Conservation (phyloP, 2,113 vertebrate genomes). For the Heliornis fulica region DNA sequence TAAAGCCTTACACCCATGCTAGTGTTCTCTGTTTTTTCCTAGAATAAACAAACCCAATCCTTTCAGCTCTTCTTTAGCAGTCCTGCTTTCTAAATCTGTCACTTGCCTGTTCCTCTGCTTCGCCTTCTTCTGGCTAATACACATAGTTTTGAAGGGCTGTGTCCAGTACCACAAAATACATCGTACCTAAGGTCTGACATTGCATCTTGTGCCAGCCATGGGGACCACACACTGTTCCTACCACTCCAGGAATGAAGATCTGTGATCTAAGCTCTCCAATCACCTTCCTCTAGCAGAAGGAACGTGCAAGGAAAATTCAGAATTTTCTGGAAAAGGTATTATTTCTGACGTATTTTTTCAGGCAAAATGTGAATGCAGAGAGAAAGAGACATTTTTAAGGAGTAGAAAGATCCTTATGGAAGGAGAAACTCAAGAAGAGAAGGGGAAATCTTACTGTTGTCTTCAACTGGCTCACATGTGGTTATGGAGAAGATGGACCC, state of each 20-base stretch:
- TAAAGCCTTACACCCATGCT: background rate
- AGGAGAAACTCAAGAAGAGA: background rate
- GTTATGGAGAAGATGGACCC: background rate
- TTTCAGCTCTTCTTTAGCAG: slow-evolving; percentile 24
- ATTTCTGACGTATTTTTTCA: background rate
- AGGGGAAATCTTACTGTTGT: background rate
- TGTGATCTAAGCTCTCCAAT: background rate
- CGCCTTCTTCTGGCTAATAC: background rate
- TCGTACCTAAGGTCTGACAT: background rate
- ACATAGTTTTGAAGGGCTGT: background rate
- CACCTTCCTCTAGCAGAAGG: background rate
- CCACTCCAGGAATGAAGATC: background rate
- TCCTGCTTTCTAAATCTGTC: background rate
- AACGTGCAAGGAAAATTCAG: background rate
- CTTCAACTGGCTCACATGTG: background rate
- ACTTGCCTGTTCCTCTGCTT: background rate
- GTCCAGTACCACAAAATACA: background rate
- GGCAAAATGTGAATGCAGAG: background rate
- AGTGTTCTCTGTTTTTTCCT: background rate
- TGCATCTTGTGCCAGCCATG: background rate
- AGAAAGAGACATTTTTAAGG: background rate
- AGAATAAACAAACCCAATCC: slow-evolving; percentile 19
- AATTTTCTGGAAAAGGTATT: background rate
- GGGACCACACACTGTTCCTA: background rate
- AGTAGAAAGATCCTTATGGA: background rate